Evolutionary conservation across 2,888 invertebrate species (phyloP), one percentile per base, ranked within the genome.

Genomic region (Dryadula phaetusa): DNA sequence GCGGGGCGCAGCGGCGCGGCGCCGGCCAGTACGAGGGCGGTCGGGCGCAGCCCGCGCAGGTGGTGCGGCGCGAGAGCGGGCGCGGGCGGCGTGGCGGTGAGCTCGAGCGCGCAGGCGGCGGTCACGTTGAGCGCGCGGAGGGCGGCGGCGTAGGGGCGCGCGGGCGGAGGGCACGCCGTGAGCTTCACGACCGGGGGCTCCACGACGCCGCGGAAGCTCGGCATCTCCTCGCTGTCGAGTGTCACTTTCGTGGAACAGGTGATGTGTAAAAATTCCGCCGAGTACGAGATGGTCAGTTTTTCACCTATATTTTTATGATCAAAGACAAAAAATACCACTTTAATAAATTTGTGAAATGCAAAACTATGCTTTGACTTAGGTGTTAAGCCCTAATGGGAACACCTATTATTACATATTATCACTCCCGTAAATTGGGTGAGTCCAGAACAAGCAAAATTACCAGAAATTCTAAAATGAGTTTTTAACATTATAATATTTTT

Each of bases 1-100:
- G 97, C 96, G 18, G 97, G 84, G 79, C 96, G 96, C 7, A 97
- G 84, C 77, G 94, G 63, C 28, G 25, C 74, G 64, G 92, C 7
- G 18, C 96, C 84, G 79, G 96, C 96, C 4, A 97, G 84, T 77
- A 90, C 88, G 0, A 94, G 65, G 14, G 49, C 74, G 69, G 91
- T 1, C 94, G 95, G 95, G 97, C 81, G 97, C 95, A 0, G 97
- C 25, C 34, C 47, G 18, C 42, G 49, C 32, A 68, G 93, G 62
- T 94, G 94, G 79, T 96, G n/a, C 96, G 14, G 97, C 84, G 80
- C 96, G 96, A 97, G 84, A 76, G 91, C 88, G 0, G 94, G 64
- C 22, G 28, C 74, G 67, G 92, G 2, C 94, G 95, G 65, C 84
- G 86, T 76, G 54, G 58, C 28, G 82, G 96, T 96, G 67, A 97